phyloP scores from a whole-genome alignment of 2,888 invertebrate species.

The Achlya flavicornis region DNA sequence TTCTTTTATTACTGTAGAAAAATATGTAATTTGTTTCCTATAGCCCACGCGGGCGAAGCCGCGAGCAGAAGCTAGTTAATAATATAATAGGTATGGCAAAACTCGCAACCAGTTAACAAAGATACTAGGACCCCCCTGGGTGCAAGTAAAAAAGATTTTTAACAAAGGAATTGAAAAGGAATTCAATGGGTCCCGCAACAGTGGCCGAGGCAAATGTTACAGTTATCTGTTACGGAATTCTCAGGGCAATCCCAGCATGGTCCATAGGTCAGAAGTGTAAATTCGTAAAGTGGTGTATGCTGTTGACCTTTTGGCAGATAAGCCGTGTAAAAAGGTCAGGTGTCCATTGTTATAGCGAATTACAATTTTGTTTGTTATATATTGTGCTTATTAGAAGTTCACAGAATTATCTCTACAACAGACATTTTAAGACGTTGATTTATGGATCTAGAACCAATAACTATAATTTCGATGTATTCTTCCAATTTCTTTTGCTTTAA shows the following conservation, averaged over 20 bases:
- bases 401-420: too few species aligned
- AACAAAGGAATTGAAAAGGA: conserved; percentile 22
- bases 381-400: not conserved
- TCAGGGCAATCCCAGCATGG: conserved; percentile 51
- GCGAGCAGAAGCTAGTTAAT: too few species aligned
- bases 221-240: conserved; percentile 52
- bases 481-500: not conserved
- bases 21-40: too few species aligned
- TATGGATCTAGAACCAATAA: too few species aligned
- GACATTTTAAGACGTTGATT: too few species aligned
- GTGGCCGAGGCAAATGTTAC: conserved; percentile 48
- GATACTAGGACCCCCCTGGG: not conserved
- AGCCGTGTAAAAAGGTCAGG: conserved; percentile 29
- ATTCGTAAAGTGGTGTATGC: conserved; percentile 43
- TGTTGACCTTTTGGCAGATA: conserved; percentile 46
- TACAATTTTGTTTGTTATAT: conserved; percentile 15
- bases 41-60: too few species aligned
- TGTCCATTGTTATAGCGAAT: conserved; percentile 31
- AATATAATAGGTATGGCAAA: not conserved
- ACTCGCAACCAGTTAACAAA: not conserved
- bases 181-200: conserved; percentile 29
- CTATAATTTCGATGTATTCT: too few species aligned
- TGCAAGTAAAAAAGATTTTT: conserved; percentile 16
- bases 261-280: conserved; percentile 61
- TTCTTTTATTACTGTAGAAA: too few species aligned